These are phyloP conservation scores for Yponomeuta cagnagella DNA, from an alignment of 2,888 invertebrate genomes.

Conservation along the genomic window DNA sequence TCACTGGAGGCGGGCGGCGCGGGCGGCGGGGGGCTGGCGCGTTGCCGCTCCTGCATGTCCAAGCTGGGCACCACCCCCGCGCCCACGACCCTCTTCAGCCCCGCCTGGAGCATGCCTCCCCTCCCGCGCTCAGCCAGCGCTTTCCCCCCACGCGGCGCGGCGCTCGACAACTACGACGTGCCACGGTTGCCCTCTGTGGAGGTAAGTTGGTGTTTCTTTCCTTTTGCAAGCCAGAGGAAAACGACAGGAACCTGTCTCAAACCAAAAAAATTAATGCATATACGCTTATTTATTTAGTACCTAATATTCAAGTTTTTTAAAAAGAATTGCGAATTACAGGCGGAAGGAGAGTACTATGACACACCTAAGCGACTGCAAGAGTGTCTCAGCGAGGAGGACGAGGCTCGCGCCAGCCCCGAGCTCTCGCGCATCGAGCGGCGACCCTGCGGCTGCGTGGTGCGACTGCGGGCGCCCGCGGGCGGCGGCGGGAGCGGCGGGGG, in stretches of 20 bases:
- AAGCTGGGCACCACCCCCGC: constrained; percentile 82
- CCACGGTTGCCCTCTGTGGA: constrained; percentile 77
- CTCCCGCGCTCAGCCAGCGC: constrained; percentile 37
- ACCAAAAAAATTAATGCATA: too few species aligned
- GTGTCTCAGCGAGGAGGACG: constrained; percentile 72
- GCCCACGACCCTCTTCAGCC: constrained; percentile 71
- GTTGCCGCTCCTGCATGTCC: constrained; percentile 87
- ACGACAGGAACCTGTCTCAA: too few species aligned
- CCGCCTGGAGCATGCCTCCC: constrained; percentile 71
- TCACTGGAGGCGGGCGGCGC: constrained; percentile 16
- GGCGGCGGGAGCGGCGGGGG: constrained; percentile 36
- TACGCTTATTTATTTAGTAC: too few species aligned
- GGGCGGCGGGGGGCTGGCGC: constrained; percentile 59
- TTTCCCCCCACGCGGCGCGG: constrained; percentile 23
- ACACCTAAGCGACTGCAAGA: constrained; percentile 84
- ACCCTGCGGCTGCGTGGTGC: constrained; percentile 79
- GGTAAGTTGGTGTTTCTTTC: constrained; percentile 47
- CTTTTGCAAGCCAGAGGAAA: too few species aligned
- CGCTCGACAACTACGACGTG: constrained; percentile 83
- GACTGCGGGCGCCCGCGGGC: constrained; percentile 53
- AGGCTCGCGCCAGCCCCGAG: constrained; percentile 67
- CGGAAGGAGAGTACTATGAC: constrained; percentile 80
- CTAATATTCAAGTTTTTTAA: background rate
- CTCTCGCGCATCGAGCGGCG: constrained; percentile 78
- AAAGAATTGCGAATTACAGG: constrained; percentile 28